Base-by-base conservation (phyloP, 1,140 invertebrate genomes). In the Lamellibrachia luymesi region DNA sequence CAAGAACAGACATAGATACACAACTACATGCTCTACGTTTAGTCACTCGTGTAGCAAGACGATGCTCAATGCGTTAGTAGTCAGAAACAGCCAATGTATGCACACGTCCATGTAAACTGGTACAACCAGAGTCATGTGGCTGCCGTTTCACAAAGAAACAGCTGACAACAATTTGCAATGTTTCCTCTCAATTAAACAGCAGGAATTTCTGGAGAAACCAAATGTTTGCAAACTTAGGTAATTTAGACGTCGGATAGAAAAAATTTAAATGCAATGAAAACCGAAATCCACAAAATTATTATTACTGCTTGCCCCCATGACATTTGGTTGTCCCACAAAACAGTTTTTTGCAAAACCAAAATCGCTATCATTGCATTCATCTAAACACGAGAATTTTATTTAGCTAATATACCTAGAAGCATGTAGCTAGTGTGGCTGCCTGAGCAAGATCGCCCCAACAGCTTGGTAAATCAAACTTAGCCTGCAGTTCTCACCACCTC, bases 291-390 rank as follows among this genome's bases (percentile, higher is more conserved):
- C 64, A 4, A 17, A 80, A 80, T 80, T 80, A 22, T 22, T 22
- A 80, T 80, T 80, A 80, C 64, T 80, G 64, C 64, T 80, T 80
- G 64, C 64, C 64, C 64, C 64, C 64, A 80, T 80, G 64, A 80
- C 64, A 80, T 80, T 80, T 80, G 64, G 64, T 80, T 80, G 64
- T 80, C 64, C 64, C 64, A 80, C 64, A 80, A 80, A 80, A 80
- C 64, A 80, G 64, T 80, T 80, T 80, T 56, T 80, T 80, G 64
- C 64, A 80, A 80, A 80, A 80, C 64, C 64, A 22, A 80, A 80
- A 80, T 80, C 13, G 2, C 64, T 80, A 80, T 80, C 13, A 22
- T 80, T 80, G 17, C 64, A 80, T 80, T 80, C 25, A 80, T 80
- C 64, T 80, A 80, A 17, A 80, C 64, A 80, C 64, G 64, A 80